Evolutionary conservation across 2,888 invertebrate species (phyloP), one percentile per base, ranked within the genome.

Genomic region (Megastigmus dorsalis): DNA sequence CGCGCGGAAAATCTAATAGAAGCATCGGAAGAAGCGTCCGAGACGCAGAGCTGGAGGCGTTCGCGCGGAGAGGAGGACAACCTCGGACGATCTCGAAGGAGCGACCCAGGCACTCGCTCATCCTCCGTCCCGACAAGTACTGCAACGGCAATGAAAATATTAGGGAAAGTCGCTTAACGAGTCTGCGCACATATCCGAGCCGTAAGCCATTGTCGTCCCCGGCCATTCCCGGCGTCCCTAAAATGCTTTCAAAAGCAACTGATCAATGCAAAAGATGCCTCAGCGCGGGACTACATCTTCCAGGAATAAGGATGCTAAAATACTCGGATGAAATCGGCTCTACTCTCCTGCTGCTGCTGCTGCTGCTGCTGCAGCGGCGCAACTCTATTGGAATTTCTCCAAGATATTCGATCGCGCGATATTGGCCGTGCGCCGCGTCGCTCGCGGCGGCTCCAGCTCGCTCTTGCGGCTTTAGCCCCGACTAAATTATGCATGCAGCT

Each of bases 301-400:
- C 75, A 72, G 55, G 74, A 69, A 55, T 66, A 68, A 38, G 62
- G 67, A 77, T n/a, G n/a, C n/a, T 75, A 78, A 79, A 80, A 80
- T 78, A 76, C 78, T 80, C 81, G 67, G 67, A 74, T 68, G 73
- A 63, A 59, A 74, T 74, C 67, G 73, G 38, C 45, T 52, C 33
- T n/a, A n/a, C n/a, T 18, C 41, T 1, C 13, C 41, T 38, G 13
- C 20, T 20, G 4, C 36, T 7, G 10, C 33, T 10, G 10, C 20
- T 28, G 13, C 45, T 43, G n/a, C 52, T 55, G n/a, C n/a, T n/a
- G n/a, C n/a, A n/a, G n/a, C n/a, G n/a, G n/a, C 48, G 63, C 65
- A 65, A 57, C 62, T 55, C 67, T 55, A 62, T 52, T 62, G 75
- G 71, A 76, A 72, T 76, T 68, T 72, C 62, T 62, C 68, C 20